Base-by-base conservation (phyloP, 2,888 invertebrate species). In the Anaspis maculata region DNA sequence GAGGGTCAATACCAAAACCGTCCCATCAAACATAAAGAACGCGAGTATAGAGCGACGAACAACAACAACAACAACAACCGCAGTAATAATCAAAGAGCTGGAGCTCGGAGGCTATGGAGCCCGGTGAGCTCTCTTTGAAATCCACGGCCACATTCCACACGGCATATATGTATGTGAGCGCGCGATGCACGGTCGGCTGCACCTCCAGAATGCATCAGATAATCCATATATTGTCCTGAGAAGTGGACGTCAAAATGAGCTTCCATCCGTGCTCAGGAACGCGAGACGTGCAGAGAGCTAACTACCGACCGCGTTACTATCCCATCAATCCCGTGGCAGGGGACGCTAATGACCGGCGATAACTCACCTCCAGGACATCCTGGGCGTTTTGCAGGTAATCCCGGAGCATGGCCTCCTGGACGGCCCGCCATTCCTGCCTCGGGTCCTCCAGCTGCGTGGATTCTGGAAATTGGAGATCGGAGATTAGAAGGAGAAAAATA, bases 361-460 rank as follows among this genome's bases (percentile, higher is more conserved):
- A 19, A 46, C 53, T 46, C 61, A 89, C 90, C 78, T 90, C 89
- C 63, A 96, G 73, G 62, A 90, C 90, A 70, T 92, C 90, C 72
- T 94, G 89, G 45, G 96, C 95, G 44, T 91, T 91, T 54, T 85
- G 84, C 61, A 96, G 79, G 72, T 96, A 96, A 61, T 95, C 94
- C 65, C 90, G 80, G 64, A 96, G 76, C 96, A 96, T 96, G 47
- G 83, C 85, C 72, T 96, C 94, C 70, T 96, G 96, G 54, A 92
- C 84, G 56, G 83, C 84, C 59, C 92, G 79, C 95, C 95, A 96
- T 80, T 94, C 92, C 70, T 89, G 77, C 57, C 95, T 76, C 44
- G 96, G 96, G 69, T 96, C 95, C 72, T 96, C 95, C 45, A 95
- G 70, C 70, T 96, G 95, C 61, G 94, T 96, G 59, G 83, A 82